phyloP scores from a whole-genome alignment of 2,888 invertebrate species.

The Lepidochrysops patricia region DNA sequence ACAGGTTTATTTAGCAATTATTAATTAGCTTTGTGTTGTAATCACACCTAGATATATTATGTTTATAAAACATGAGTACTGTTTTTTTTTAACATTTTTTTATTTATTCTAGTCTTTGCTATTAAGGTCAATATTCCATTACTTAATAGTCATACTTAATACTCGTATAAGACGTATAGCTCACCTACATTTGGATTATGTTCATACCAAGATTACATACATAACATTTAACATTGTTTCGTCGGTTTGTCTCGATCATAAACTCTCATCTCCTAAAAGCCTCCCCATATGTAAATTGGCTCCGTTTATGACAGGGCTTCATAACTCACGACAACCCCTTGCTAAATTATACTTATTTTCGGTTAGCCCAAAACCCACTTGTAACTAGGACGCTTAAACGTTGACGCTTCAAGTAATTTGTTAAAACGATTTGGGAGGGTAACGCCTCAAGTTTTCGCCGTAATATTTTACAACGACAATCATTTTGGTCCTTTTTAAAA shows the following conservation, averaged over 20 bases:
- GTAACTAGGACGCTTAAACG: constrained; percentile 44
- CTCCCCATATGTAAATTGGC: constrained; percentile 63
- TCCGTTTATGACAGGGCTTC: constrained; percentile 42
- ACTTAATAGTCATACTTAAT: too few species aligned
- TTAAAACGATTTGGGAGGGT: constrained; percentile 34
- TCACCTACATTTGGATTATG: neutral
- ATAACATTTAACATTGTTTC: neutral
- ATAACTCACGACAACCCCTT: constrained; percentile 50
- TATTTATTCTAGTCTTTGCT: too few species aligned
- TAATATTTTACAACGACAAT: constrained; percentile 19
- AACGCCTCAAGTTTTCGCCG: constrained; percentile 23
- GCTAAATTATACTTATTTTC: constrained; percentile 60
- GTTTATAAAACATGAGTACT: too few species aligned
- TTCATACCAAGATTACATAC: too few species aligned
- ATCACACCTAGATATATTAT: too few species aligned
- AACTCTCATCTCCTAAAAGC: constrained; percentile 59
- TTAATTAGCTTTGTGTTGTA: too few species aligned
- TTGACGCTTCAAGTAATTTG: constrained; percentile 41
- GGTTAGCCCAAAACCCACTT: constrained; percentile 57
- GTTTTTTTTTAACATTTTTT: too few species aligned
- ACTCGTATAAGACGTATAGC: neutral
- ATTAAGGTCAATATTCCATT: too few species aligned
- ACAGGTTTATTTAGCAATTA: too few species aligned
- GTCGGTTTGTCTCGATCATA: constrained; percentile 37
- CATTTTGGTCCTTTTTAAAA: neutral